Conservation (phyloP, 2,888 invertebrate genomes). For the Meteorus cinctellus region DNA sequence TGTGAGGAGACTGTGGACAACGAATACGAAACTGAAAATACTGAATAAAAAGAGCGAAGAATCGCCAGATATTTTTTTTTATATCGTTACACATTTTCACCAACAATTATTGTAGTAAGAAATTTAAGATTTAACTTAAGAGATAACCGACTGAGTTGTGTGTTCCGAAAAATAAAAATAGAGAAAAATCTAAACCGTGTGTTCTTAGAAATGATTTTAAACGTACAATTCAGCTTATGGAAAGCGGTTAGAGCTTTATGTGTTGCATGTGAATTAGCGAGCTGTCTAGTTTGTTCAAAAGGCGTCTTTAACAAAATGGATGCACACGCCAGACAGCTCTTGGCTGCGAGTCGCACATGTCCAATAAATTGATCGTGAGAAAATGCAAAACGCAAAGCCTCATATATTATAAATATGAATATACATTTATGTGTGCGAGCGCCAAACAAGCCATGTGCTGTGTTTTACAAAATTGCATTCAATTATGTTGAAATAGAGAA, state of each 20-base stretch:
- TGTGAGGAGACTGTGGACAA: too few relatives aligned
- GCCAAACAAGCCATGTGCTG: not conserved
- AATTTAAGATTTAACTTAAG: too few relatives aligned
- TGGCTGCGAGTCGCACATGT: constrained; percentile 20
- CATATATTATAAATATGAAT: constrained; percentile 24
- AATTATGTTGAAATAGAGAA: constrained; percentile 3
- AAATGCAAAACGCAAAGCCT: constrained; percentile 47
- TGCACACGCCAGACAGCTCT: constrained; percentile 42
- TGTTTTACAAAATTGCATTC: not conserved
- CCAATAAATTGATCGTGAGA: constrained; percentile 44
- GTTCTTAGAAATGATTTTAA: constrained; percentile 21
- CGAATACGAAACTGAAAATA: too few relatives aligned
- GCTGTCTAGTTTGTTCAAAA: constrained; percentile 49
- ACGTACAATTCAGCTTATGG: constrained; percentile 21
- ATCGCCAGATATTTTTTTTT: too few relatives aligned
- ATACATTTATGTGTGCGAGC: not conserved
- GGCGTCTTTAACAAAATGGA: constrained; percentile 51
- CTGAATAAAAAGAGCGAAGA: too few relatives aligned
- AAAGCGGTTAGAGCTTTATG: not conserved
- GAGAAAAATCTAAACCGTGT: too few relatives aligned
- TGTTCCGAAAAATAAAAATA: too few relatives aligned
- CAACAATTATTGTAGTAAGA: too few relatives aligned
- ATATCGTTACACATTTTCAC: too few relatives aligned
- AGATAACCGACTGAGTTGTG: too few relatives aligned
- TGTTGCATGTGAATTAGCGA: constrained; percentile 39